Percentiles rank a stretch among this genome's conserved stretches.
These are phyloP conservation scores for Nebria brevicollis DNA, from an alignment of 2,888 invertebrate species.

Conservation along the genomic window DNA sequence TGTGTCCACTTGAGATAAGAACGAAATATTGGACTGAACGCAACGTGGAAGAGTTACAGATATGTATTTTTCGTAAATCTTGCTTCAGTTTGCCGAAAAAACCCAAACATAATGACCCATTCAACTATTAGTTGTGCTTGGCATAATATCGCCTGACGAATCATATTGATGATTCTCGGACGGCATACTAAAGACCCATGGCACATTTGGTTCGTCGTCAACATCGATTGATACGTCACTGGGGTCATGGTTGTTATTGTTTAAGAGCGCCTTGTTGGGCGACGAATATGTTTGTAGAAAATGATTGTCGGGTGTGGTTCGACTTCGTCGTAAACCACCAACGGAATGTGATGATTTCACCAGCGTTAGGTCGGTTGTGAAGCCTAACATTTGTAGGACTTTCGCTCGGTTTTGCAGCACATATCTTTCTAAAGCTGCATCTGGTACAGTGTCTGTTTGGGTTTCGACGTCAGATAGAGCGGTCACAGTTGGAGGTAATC, in stretches of 20 bases:
- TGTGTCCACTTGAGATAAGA: not conserved
- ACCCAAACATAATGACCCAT: not conserved
- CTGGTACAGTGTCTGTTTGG: slow-evolving; percentile 72
- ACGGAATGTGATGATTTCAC: slow-evolving; percentile 52
- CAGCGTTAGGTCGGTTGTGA: slow-evolving; percentile 68
- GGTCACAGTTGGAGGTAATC: slow-evolving; percentile 53
- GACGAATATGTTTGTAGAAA: slow-evolving; percentile 41
- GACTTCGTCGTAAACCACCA: slow-evolving; percentile 55
- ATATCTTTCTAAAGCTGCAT: slow-evolving; percentile 70
- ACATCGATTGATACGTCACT: slow-evolving; percentile 39
- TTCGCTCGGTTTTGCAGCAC: slow-evolving; percentile 78
- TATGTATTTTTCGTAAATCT: not conserved
- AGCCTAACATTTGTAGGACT: slow-evolving; percentile 77
- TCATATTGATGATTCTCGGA: slow-evolving; percentile 10
- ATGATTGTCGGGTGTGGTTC: slow-evolving; percentile 55
- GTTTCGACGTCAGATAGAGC: slow-evolving; percentile 61
- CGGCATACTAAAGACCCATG: slow-evolving; percentile 33
- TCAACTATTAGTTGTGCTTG: slow-evolving; percentile 14
- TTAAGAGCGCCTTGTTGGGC: slow-evolving; percentile 41
- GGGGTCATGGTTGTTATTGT: slow-evolving; percentile 47
- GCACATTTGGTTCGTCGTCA: slow-evolving; percentile 33
- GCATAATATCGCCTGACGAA: not conserved
- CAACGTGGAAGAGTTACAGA: not conserved
- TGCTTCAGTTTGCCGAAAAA: not conserved
- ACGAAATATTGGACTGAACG: not conserved